These are phyloP conservation scores for Grammomys dolichurus DNA, from an alignment of 2,113 vertebrate genomes.

Conservation along the genomic window DNA sequence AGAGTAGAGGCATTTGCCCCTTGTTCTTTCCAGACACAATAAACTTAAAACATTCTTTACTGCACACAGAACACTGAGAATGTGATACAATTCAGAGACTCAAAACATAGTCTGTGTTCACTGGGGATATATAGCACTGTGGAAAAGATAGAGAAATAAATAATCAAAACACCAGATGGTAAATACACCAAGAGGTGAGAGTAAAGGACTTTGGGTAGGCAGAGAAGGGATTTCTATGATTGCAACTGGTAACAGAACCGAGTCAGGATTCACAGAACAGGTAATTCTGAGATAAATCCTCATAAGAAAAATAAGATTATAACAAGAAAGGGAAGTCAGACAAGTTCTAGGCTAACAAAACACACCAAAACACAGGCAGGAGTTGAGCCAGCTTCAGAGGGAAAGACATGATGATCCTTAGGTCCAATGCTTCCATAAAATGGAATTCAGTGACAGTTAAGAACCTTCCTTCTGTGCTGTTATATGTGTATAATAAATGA, in stretches of 20 bases:
- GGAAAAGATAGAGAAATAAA: not conserved
- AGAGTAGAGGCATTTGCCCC: not conserved
- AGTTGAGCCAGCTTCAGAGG: not conserved
- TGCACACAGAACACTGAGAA: not conserved
- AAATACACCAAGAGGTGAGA: not conserved
- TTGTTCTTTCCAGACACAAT: conserved; percentile 4
- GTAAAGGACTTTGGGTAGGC: not conserved
- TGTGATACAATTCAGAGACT: not conserved
- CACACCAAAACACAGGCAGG: not conserved
- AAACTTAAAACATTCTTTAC: not conserved
- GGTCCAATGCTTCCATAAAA: not conserved
- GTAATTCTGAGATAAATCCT: conserved; percentile 24
- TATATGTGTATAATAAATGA: not conserved
- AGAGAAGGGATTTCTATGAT: not conserved
- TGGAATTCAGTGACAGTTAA: not conserved
- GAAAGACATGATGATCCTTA: not conserved
- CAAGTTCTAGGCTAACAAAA: conserved; percentile 3
- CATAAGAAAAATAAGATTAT: not conserved
- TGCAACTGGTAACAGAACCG: not conserved
- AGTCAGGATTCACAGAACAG: not conserved
- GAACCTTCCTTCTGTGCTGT: not conserved
- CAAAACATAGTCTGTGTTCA: not conserved
- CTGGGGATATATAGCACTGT: not conserved
- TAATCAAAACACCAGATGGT: not conserved
- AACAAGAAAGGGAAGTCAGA: not conserved